phyloP scores from a whole-genome alignment of 2,888 invertebrate species.

The Drosophila siamana region DNA sequence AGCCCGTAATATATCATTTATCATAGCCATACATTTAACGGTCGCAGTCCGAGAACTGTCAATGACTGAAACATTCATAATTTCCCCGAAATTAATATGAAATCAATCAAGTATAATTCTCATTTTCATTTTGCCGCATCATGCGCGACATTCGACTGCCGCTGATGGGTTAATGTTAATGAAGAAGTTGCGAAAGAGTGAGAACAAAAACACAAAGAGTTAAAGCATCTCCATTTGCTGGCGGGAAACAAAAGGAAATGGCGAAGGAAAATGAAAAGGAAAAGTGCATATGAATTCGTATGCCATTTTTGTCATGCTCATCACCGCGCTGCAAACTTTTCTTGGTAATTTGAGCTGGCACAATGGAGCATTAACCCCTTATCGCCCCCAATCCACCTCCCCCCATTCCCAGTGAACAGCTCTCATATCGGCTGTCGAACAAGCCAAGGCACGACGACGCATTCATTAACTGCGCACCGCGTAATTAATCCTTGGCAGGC shows the following conservation, averaged over 20 bases:
- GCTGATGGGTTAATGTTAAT: conserved; percentile 56
- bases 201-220: conserved; percentile 43
- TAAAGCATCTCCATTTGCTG: conserved; percentile 23
- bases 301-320: conserved; percentile 72
- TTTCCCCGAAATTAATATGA: conserved; percentile 74
- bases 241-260: conserved; percentile 19
- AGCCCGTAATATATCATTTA: conserved; percentile 45
- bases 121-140: conserved; percentile 51
- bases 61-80: conserved; percentile 56
- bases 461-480: conserved; percentile 69
- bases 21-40: conserved; percentile 29
- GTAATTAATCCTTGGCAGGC: conserved; percentile 74
- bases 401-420: not conserved
- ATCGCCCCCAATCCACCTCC: conserved; percentile 40
- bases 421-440: not conserved
- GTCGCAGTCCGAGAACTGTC: conserved; percentile 31
- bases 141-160: conserved; percentile 42
- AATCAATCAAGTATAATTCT: conserved; percentile 72
- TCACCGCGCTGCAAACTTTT: conserved; percentile 44
- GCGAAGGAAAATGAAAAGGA: conserved; percentile 11
- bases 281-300: conserved; percentile 43
- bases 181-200: conserved; percentile 59
- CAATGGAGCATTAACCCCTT: conserved; percentile 75
- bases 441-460: conserved; percentile 31
- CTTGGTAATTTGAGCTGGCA: conserved; percentile 69